phyloP scores from a whole-genome alignment of 2,797 vertebrate species.

The Eulemur coronatus region DNA sequence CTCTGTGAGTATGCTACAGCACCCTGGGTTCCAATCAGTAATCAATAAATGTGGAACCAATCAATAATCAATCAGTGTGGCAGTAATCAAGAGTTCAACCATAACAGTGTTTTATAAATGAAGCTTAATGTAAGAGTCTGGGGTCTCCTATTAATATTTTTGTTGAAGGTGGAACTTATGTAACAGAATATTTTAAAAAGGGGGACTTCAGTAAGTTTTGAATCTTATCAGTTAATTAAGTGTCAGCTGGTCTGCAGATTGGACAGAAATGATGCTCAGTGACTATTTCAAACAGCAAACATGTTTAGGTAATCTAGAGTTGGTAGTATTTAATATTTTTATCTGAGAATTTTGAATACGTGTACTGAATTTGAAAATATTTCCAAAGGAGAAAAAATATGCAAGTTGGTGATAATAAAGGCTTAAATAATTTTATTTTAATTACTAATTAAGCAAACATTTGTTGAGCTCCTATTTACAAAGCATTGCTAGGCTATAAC shows the following conservation, averaged over 20 bases:
- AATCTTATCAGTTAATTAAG: neutral
- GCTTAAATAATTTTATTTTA: slow-evolving; percentile 11
- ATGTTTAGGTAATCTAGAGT: slow-evolving; percentile 24
- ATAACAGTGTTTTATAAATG: slow-evolving; percentile 24
- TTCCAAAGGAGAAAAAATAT: slow-evolving; percentile 22
- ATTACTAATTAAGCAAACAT: neutral
- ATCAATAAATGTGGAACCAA: neutral
- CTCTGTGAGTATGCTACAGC: neutral
- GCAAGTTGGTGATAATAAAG: neutral
- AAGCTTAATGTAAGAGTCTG: neutral
- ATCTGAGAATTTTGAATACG: slow-evolving; percentile 36
- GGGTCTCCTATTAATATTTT: neutral
- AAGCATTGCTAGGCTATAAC: neutral
- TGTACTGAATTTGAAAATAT: slow-evolving; percentile 11
- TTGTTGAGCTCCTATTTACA: neutral
- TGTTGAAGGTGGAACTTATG: neutral
- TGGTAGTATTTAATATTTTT: slow-evolving; percentile 43
- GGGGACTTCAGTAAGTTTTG: neutral
- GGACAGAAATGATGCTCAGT: neutral
- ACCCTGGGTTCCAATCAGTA: neutral
- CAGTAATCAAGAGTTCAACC: neutral
- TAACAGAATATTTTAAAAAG: slow-evolving; percentile 7
- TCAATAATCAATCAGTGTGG: neutral
- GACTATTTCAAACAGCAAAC: neutral
- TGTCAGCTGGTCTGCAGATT: neutral